Evolutionary conservation across 2,888 invertebrate species (phyloP).

Genomic region (Pelosia muscerda): DNA sequence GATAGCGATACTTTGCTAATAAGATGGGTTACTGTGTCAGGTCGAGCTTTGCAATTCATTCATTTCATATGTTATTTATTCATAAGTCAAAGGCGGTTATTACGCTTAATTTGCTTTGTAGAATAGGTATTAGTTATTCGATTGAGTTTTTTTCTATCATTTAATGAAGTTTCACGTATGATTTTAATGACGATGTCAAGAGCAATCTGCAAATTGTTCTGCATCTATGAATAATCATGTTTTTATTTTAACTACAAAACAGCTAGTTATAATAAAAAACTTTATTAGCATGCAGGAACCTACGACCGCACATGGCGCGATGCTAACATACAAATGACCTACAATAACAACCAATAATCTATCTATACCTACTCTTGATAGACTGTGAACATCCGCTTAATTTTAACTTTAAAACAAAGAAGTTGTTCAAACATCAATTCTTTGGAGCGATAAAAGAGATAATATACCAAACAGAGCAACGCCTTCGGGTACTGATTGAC

Average conservation of each 20-base stretch:
- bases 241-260: conserved; percentile 5
- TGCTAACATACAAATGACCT: conserved; percentile 34
- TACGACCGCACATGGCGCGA: conserved; percentile 13
- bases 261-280: background rate
- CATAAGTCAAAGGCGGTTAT: background rate
- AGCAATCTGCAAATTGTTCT: background rate
- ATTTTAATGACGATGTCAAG: too few species aligned
- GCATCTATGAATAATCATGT: background rate
- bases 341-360: conserved; percentile 37
- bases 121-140: background rate
- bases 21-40: conserved; percentile 15
- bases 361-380: conserved; percentile 42
- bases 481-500: conserved; percentile 38
- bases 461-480: conserved; percentile 21
- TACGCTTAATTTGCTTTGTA: background rate
- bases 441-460: conserved; percentile 32
- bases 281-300: conserved; percentile 6
- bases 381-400: conserved; percentile 35
- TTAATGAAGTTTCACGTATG: too few species aligned
- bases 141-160: background rate
- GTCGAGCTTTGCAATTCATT: conserved; percentile 1
- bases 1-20: conserved; percentile 8
- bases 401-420: conserved; percentile 45
- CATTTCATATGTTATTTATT: conserved; percentile 10
- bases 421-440: conserved; percentile 37